Base-by-base conservation (phyloP, 2,888 invertebrate species). In the Philonicus albiceps region DNA sequence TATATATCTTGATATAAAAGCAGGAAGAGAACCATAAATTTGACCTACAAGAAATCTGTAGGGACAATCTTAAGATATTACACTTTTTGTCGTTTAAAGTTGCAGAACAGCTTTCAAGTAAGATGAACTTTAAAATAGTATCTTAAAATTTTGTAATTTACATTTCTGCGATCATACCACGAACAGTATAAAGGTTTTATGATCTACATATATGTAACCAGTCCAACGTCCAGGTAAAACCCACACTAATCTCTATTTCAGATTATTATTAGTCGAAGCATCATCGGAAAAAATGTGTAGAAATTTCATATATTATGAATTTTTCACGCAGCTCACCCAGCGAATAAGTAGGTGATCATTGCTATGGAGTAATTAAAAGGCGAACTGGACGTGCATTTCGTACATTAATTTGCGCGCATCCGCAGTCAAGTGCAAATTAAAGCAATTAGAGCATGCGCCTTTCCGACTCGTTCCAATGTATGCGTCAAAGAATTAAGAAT, bases 371-470 rank as follows among this genome's bases (percentile, higher is more conserved):
- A 40, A 84, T 84, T 84, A 84, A 84, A 84, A 73, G 34, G 40
- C 72, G 37, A 73, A 84, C 30, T 73, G 30, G 43, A 84, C 84
- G 27, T 73, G 84, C 73, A 84, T 73, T 73, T 73, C 73, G 37
- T 72, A 73, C 4, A 30, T 73, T 72, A 84, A 84, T 84, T 84
- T 64, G 43, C 73, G 40, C 84, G 84, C 84, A 84, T 73, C 73
- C 73, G 72, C 84, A 84, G 27, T 73, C 84, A 84, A 73, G 84
- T 84, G 84, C 84, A 84, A 84, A 84, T 84, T 73, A 84, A 84
- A 73, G 19, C 43, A 73, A 84, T 84, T 27, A 84, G 84, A 84
- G 84, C 84, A 84, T 84, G 73, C 40, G 49, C 64, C 22, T 11
- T 34, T 75, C n/a, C 30, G 11, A 37, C 75, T 31, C 11, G 16